Percentiles rank a stretch among this genome's conserved stretches.
These are phyloP conservation scores for Slavum lentiscoides DNA, from an alignment of 2,888 invertebrate species.

Conservation along the genomic window DNA sequence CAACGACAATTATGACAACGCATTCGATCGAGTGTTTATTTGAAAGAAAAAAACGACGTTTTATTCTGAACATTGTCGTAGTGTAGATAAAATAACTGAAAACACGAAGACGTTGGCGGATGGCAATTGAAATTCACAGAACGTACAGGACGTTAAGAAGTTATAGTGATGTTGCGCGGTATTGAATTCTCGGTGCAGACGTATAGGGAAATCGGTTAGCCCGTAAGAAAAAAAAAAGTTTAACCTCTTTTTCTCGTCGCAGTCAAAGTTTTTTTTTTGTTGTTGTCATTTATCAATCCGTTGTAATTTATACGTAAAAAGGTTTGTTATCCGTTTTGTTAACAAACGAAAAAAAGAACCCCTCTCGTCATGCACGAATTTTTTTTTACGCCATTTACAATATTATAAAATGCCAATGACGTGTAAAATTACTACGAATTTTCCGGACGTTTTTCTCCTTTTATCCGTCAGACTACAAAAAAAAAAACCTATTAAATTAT, in stretches of 20 bases:
- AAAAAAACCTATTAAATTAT: background rate
- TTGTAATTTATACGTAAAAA: background rate
- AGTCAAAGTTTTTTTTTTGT: background rate
- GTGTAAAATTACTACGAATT: background rate
- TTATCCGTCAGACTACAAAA: background rate
- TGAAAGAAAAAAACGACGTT: background rate
- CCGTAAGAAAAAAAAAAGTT: background rate
- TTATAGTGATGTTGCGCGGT: constrained; percentile 6
- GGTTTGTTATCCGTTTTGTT: background rate
- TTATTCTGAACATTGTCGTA: no score
- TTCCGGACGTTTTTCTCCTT: background rate
- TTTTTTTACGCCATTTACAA: background rate
- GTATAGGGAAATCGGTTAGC: background rate
- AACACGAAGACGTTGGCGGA: background rate
- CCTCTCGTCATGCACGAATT: background rate
- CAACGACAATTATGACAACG: background rate
- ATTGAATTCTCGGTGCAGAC: background rate
- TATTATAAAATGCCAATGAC: background rate
- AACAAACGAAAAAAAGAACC: background rate
- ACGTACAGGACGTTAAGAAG: background rate
- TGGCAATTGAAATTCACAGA: constrained; percentile 18
- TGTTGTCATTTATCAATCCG: background rate
- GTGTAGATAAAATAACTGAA: background rate
- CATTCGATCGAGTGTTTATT: background rate
- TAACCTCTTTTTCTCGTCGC: background rate